Conservation (phyloP, 2,888 invertebrate species). For the Carpatolechia fugitivella region DNA sequence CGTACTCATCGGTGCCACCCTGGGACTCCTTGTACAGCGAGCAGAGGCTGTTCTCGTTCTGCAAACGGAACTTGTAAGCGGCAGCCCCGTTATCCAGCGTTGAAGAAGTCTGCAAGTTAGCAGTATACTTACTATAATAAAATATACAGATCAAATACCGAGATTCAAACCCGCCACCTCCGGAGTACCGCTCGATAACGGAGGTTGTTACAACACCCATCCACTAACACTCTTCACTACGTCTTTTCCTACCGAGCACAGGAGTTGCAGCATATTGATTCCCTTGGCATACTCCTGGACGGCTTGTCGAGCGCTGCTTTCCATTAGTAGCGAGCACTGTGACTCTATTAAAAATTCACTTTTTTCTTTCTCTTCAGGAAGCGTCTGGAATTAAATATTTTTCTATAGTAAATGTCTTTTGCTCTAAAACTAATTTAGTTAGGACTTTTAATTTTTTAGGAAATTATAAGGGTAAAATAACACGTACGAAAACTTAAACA, state of each 20-base stretch:
- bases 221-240: too few relatives aligned
- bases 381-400: constrained; percentile 24
- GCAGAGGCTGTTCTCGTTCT: constrained; percentile 48
- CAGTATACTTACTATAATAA: too few relatives aligned
- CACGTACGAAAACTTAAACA: too few relatives aligned
- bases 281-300: constrained; percentile 33
- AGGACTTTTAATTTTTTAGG: too few relatives aligned
- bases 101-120: neutral
- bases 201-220: too few relatives aligned
- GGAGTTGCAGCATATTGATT: constrained; percentile 40
- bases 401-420: neutral
- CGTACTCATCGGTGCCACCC: constrained; percentile 41
- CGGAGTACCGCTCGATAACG: too few relatives aligned
- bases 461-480: too few relatives aligned
- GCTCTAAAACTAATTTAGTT: too few relatives aligned
- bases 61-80: constrained; percentile 20
- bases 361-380: constrained; percentile 48
- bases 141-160: too few relatives aligned
- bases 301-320: constrained; percentile 47
- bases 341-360: constrained; percentile 58
- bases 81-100: neutral
- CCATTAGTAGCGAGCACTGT: constrained; percentile 62
- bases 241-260: constrained; percentile 49
- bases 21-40: constrained; percentile 60
- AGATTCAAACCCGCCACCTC: too few relatives aligned